Evolutionary conservation across 2,888 invertebrate genomes (phyloP), one percentile per base, ranked within the genome.

Genomic region (Drepanosiphum platanoidis): DNA sequence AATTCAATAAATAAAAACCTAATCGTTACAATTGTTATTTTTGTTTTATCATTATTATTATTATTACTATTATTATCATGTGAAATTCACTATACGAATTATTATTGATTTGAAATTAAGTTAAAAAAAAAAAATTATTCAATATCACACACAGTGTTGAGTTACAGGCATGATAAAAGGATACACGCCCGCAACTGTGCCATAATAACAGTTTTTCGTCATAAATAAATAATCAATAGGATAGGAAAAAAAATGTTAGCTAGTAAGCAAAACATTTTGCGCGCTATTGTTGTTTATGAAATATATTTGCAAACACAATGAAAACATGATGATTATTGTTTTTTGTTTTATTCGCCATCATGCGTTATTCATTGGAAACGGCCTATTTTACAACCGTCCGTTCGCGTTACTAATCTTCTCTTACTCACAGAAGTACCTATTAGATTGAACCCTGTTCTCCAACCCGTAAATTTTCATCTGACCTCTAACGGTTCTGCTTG

Each of bases 401-500:
- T n/a, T 46, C 46, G 46, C 32, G 46, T 74, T n/a, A n/a, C n/a
- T n/a, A n/a, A n/a, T n/a, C 30, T 72, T 30, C 34, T 72, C 3
- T 75, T 75, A 22, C 61, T 58, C 34, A 77, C 58, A 27, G 15
- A 58, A 27, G 58, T 75, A n/a, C n/a, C n/a, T n/a, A 77, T 36
- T 58, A 27, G 22, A n/a, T 32, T 36, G 75, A 77, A 15, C 36
- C 58, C 52, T 58, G 34, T 58, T 58, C 75, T n/a, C 27, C 75
- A 52, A 74, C 61, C 36, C 75, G 75, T 77, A 58, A 58, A 77
- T 61, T 77, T 61, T 58, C 34, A 77, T 15, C 15, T 75, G 58
- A 75, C 75, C 75, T 77, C 75, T 77, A 58, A 77, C 75, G 58
- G 58, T 77, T 77, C 75, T 74, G 74, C 74, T 74, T 74, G 34